phyloP scores from a whole-genome alignment of 2,113 vertebrate species.

The Osmerus mordax region DNA sequence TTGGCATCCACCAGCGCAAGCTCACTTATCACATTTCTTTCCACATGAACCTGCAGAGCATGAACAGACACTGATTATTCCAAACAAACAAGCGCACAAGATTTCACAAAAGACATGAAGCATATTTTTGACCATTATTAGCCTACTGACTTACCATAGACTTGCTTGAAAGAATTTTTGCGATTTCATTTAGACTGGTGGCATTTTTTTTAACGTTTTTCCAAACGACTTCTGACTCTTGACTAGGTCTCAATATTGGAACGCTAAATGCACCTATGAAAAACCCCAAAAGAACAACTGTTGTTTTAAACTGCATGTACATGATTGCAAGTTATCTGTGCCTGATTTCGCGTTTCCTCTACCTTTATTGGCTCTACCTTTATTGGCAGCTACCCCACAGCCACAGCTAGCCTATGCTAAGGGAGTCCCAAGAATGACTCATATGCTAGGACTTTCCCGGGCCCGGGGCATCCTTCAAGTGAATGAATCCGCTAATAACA shows the following conservation, averaged over 20 bases:
- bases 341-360: no score
- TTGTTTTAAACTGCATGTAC: neutral
- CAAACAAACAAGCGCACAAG: neutral
- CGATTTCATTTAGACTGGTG: conserved; percentile 35
- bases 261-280: conserved; percentile 7
- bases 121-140: neutral
- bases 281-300: conserved; percentile 9
- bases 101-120: neutral
- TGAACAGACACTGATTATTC: neutral
- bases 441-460: conserved; percentile 55
- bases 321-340: conserved; percentile 20
- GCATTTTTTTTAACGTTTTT: conserved; percentile 3
- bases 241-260: conserved; percentile 21
- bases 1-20: conserved; percentile 40
- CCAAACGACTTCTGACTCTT: conserved; percentile 24
- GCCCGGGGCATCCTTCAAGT: conserved; percentile 25
- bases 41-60: conserved; percentile 36
- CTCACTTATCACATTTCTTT: neutral
- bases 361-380: neutral
- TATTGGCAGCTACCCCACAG: neutral
- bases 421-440: conserved; percentile 30
- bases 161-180: conserved; percentile 36
- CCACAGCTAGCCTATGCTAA: neutral
- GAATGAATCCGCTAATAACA: conserved; percentile 11
- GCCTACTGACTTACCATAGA: neutral